phyloP scores from a whole-genome alignment of 2,888 invertebrate genomes.

The Drosophila neonasuta region DNA sequence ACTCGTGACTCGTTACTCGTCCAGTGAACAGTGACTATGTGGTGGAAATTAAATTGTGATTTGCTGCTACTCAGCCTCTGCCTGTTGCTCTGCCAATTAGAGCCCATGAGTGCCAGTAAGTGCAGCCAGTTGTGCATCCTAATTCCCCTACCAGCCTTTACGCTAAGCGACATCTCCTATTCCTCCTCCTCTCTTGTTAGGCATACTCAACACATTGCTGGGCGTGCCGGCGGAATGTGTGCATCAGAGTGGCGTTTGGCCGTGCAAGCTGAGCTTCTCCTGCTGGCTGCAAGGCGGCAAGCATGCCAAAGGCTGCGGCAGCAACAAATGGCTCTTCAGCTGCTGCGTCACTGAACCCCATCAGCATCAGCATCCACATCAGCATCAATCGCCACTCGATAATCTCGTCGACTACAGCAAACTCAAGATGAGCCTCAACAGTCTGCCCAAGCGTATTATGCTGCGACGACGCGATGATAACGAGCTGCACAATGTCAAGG shows the following conservation, averaged over 20 bases:
- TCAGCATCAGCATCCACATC: slow-evolving; percentile 83
- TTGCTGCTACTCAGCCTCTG: slow-evolving; percentile 45
- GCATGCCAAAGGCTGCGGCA: slow-evolving; percentile 86
- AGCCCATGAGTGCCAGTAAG: slow-evolving; percentile 61
- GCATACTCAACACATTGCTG: slow-evolving; percentile 80
- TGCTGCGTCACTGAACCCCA: slow-evolving; percentile 85
- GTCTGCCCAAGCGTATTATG: slow-evolving; percentile 79
- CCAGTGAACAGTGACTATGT: slow-evolving; percentile 47
- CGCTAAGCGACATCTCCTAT: neutral
- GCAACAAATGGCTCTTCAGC: slow-evolving; percentile 87
- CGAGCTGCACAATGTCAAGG: slow-evolving; percentile 71
- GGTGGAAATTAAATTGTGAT: slow-evolving; percentile 25
- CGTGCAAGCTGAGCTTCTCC: slow-evolving; percentile 87
- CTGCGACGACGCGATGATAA: slow-evolving; percentile 80
- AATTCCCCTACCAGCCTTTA: slow-evolving; percentile 1
- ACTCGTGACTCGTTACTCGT: slow-evolving; percentile 6
- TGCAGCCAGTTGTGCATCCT: slow-evolving; percentile 6
- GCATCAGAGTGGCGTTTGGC: slow-evolving; percentile 84
- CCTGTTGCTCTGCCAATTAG: slow-evolving; percentile 45
- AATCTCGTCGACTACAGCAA: slow-evolving; percentile 77
- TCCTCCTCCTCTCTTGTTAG: slow-evolving; percentile 49
- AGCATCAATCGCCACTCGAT: slow-evolving; percentile 78
- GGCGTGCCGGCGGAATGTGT: slow-evolving; percentile 81
- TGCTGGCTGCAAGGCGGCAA: slow-evolving; percentile 90
- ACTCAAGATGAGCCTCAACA: slow-evolving; percentile 62